Evolutionary conservation across 2,797 vertebrate genomes (phyloP).

Genomic region (Melanotaenia trifasciata): DNA sequence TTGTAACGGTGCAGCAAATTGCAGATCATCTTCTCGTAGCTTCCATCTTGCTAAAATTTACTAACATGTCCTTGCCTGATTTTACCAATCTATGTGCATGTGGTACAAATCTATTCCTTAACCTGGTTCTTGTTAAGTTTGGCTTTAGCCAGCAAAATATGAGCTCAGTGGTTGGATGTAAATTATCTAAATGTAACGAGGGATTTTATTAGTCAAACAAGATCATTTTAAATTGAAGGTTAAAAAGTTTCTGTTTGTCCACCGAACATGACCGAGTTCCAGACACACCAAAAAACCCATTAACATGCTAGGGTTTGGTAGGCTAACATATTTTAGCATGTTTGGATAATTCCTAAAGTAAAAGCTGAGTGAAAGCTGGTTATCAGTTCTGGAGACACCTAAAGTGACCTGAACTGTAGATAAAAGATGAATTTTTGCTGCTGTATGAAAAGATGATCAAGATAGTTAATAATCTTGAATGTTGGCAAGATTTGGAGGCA

Average conservation of each 20-base stretch:
- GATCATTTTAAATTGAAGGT: neutral
- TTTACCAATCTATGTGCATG: neutral
- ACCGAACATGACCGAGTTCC: too few relatives aligned
- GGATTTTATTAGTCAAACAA: neutral
- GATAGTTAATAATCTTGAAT: neutral
- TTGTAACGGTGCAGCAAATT: too few relatives aligned
- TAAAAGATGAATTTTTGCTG: neutral
- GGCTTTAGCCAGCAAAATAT: too few relatives aligned
- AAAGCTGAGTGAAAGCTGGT: too few relatives aligned
- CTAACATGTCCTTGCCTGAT: neutral
- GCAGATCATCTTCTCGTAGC: too few relatives aligned
- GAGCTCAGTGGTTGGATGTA: too few relatives aligned
- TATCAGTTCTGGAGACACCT: neutral
- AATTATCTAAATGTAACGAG: too few relatives aligned
- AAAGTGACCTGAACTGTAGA: neutral
- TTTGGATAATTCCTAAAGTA: neutral
- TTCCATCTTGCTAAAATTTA: too few relatives aligned
- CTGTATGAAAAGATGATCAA: neutral
- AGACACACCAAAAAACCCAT: neutral
- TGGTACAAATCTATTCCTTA: neutral
- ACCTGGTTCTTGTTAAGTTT: too few relatives aligned
- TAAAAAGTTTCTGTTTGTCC: too few relatives aligned
- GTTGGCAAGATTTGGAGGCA: neutral
- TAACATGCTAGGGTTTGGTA: neutral
- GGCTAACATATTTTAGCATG: neutral